Conservation (phyloP, 64 coral and sea anemone genomes). For the Montipora capricornis region DNA sequence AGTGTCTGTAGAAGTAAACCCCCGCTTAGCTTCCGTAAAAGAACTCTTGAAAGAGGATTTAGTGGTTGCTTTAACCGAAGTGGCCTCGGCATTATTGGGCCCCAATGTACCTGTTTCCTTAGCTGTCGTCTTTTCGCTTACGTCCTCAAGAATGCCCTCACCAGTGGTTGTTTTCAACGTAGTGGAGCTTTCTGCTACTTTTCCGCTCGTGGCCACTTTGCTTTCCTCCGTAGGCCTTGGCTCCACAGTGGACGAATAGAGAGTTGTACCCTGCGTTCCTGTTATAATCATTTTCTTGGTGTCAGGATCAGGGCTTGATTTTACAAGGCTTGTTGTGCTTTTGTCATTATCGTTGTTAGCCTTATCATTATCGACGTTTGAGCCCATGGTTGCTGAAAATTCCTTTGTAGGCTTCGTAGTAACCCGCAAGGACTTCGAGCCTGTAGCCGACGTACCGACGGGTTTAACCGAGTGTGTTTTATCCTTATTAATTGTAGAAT, state of each 20-base stretch:
- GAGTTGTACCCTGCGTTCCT: neutral
- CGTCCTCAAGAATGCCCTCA: neutral
- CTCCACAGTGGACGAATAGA: neutral
- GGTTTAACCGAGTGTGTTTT: neutral
- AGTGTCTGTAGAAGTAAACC: neutral
- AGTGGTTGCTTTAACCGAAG: neutral
- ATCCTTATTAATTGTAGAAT: neutral
- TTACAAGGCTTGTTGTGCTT: neutral
- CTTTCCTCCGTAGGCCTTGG: neutral
- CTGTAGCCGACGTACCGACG: neutral
- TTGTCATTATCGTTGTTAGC: neutral
- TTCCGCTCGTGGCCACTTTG: neutral
- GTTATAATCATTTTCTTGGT: neutral
- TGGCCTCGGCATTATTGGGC: neutral
- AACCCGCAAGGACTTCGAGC: neutral
- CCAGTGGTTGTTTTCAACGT: neutral
- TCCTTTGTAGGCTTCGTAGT: neutral
- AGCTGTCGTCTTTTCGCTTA: neutral
- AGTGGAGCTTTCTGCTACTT: neutral
- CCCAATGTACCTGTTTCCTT: neutral
- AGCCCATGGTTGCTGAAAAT: neutral
- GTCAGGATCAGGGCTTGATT: neutral
- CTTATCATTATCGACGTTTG: neutral
- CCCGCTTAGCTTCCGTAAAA: neutral
- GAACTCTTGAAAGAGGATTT: neutral